These are phyloP conservation scores for Odocoileus hemionus DNA, from an alignment of 2,113 vertebrate genomes.

Conservation along the genomic window DNA sequence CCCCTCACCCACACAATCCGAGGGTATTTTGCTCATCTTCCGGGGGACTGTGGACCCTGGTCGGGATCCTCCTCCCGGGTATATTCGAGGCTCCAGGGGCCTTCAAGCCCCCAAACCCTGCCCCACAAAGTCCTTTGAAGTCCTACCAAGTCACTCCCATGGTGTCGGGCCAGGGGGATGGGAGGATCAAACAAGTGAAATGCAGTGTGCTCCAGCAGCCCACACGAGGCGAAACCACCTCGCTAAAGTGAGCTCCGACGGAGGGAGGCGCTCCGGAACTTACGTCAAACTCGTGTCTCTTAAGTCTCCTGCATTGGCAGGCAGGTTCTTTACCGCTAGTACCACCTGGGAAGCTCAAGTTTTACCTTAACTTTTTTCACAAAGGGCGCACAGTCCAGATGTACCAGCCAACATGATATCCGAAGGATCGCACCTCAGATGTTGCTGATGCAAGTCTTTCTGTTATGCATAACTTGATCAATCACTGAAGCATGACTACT, in stretches of 20 bases:
- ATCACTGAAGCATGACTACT: background rate
- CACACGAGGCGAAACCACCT: rapidly evolving
- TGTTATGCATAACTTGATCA: background rate
- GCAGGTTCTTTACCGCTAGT: background rate
- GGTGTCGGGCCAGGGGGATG: background rate
- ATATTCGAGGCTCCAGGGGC: background rate
- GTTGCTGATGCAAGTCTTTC: background rate
- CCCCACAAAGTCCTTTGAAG: background rate
- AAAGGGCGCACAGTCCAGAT: background rate
- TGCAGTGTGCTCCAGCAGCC: rapidly evolving
- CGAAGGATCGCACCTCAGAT: background rate
- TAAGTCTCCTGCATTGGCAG: background rate
- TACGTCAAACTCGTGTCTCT: background rate
- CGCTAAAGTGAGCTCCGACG: rapidly evolving
- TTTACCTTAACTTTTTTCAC: background rate
- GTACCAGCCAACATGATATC: background rate
- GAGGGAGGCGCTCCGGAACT: background rate
- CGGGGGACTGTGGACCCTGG: background rate
- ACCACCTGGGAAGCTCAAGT: background rate
- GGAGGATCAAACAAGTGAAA: background rate
- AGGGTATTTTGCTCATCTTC: background rate
- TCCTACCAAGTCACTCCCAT: constrained; percentile 83
- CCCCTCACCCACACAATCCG: background rate
- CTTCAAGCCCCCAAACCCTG: background rate
- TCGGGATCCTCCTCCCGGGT: background rate